A percentile compares a stretch with the other conserved stretches of the same genome.
Evolutionary conservation across 2,113 vertebrate genomes (phyloP).

Genomic region (Onychostoma macrolepis): DNA sequence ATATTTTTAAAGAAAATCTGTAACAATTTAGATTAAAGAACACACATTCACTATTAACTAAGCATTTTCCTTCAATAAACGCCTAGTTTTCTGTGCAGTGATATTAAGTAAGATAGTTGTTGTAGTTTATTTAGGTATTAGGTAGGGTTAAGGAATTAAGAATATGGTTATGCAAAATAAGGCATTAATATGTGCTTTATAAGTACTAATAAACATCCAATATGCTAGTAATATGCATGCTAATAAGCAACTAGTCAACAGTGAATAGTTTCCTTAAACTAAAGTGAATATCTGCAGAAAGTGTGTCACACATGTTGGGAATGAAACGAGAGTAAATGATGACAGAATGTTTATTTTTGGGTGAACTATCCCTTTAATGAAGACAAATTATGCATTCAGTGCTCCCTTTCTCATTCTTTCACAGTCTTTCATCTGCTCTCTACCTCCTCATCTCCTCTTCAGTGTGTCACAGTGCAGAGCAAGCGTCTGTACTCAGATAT

Average conservation of each 20-base stretch:
- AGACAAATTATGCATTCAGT: not conserved
- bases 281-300: not conserved
- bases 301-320: not conserved
- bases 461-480: conserved; percentile 20
- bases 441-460: not conserved
- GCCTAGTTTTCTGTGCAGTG: no score
- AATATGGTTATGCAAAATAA: no score
- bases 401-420: not conserved
- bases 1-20: not conserved
- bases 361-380: not conserved
- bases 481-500: conserved; percentile 9
- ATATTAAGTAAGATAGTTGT: no score
- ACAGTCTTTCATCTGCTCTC: not conserved
- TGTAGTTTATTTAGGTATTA: no score
- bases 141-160: no score
- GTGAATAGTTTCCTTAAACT: not conserved
- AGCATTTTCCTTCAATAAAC: no score
- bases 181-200: no score
- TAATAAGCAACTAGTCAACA: no score
- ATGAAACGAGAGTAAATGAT: not conserved
- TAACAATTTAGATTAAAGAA: no score
- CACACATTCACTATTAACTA: no score
- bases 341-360: not conserved
- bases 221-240: no score
- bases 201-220: no score